Percentiles rank a stretch among this genome's conserved stretches.
Conservation (phyloP, 2,797 vertebrate species). For the Selene dorsalis region DNA sequence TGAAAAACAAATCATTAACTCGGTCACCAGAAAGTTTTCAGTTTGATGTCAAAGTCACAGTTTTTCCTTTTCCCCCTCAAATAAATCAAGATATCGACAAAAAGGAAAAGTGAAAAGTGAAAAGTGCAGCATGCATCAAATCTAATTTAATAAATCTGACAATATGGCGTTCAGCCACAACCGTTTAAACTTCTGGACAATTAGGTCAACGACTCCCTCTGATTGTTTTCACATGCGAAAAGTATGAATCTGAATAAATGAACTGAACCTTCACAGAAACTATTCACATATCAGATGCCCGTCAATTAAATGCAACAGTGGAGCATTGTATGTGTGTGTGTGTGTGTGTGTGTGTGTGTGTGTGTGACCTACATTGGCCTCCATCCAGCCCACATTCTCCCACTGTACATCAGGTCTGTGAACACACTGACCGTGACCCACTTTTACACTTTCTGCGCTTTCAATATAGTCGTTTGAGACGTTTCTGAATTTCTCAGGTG, state of each 20-base stretch:
- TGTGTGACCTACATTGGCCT: slow-evolving; percentile 46
- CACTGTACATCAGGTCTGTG: neutral
- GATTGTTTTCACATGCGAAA: neutral
- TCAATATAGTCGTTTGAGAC: no score
- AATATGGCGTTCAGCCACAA: neutral
- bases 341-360: slow-evolving; percentile 31
- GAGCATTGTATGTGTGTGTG: slow-evolving; percentile 48
- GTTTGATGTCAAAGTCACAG: neutral
- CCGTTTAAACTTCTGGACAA: neutral
- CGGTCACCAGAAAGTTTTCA: slow-evolving; percentile 5
- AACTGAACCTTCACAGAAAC: slow-evolving; percentile 11
- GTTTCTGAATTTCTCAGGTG: no score
- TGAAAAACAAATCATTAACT: slow-evolving; percentile 47
- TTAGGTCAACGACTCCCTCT: neutral
- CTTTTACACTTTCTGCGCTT: no score
- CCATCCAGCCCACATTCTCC: neutral
- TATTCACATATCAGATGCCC: neutral
- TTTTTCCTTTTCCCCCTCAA: neutral
- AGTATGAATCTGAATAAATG: slow-evolving; percentile 1
- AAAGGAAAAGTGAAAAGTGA: neutral
- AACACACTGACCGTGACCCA: neutral
- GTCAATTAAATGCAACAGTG: slow-evolving; percentile 40
- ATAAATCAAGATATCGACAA: neutral
- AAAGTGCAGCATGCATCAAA: neutral
- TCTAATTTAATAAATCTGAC: neutral